These are phyloP conservation scores for Monopis laevigella DNA, from an alignment of 2,888 invertebrate species.

Conservation along the genomic window DNA sequence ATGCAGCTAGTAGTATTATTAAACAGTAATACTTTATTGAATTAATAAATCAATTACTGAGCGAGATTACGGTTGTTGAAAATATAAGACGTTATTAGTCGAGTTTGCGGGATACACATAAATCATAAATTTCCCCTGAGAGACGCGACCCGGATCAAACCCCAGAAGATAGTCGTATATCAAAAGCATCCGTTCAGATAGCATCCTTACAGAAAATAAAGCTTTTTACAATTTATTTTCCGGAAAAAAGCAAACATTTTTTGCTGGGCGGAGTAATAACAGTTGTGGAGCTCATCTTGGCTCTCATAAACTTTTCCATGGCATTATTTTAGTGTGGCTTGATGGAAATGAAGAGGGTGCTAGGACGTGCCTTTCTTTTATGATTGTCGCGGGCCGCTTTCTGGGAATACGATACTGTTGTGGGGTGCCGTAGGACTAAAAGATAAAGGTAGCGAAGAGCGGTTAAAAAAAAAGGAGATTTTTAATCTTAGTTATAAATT, in stretches of 20 bases:
- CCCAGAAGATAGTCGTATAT: no score
- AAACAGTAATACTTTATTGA: no score
- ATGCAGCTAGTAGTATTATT: no score
- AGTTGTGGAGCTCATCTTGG: background rate
- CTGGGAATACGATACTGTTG: constrained; percentile 47
- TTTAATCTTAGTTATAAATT: no score
- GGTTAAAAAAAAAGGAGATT: no score
- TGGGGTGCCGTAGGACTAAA: constrained; percentile 29
- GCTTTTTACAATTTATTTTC: constrained; percentile 2
- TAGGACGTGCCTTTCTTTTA: constrained; percentile 27
- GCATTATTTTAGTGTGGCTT: background rate
- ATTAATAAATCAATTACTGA: no score
- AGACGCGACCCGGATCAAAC: no score
- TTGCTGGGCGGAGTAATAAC: background rate
- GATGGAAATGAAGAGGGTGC: constrained; percentile 22
- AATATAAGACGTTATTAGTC: no score
- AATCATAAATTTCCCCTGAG: no score
- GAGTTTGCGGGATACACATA: no score
- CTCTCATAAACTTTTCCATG: background rate
- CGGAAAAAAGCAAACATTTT: constrained; percentile 3
- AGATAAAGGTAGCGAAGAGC: constrained; percentile 18
- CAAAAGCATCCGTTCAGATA: no score
- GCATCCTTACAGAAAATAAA: constrained; percentile 1
- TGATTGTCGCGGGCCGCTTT: constrained; percentile 35
- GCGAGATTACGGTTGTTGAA: no score